Conservation (phyloP, 2,797 vertebrate genomes). For the Sebastes minor region DNA sequence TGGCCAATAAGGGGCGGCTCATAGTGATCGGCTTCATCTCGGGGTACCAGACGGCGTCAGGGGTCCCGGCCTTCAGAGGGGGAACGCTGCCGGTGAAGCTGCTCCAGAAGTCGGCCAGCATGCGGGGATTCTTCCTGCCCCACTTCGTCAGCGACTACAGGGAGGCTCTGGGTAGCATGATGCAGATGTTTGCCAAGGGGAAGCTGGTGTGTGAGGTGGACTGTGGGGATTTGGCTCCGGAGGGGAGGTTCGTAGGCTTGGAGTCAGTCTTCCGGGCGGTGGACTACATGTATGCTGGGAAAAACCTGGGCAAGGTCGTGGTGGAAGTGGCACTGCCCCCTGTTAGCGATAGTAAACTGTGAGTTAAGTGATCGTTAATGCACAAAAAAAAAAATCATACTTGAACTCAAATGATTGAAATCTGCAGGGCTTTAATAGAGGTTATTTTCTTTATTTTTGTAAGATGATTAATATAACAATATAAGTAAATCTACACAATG, state of each 20-base stretch:
- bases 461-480: conserved; percentile 6
- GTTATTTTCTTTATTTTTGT: conserved; percentile 48
- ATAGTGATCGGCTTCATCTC: conserved; percentile 92
- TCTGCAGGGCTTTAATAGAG: neutral
- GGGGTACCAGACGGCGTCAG: conserved; percentile 88
- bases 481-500: neutral
- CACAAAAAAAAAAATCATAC: conserved; percentile 1
- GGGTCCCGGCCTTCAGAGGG: conserved; percentile 81
- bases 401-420: conserved; percentile 8
- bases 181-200: conserved; percentile 83
- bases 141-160: conserved; percentile 86
- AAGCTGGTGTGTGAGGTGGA: conserved; percentile 91
- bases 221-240: conserved; percentile 80
- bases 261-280: conserved; percentile 92
- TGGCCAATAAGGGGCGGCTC: conserved; percentile 87
- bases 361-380: conserved; percentile 61
- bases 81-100: conserved; percentile 86
- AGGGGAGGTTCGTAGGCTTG: conserved; percentile 88
- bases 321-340: conserved; percentile 84
- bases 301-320: conserved; percentile 94
- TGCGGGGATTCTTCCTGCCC: conserved; percentile 91
- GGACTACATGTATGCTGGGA: conserved; percentile 93
- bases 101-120: conserved; percentile 89
- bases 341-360: conserved; percentile 89
- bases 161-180: conserved; percentile 85